phyloP scores from a whole-genome alignment of 2,113 vertebrate genomes.

The Halichoerus grypus region DNA sequence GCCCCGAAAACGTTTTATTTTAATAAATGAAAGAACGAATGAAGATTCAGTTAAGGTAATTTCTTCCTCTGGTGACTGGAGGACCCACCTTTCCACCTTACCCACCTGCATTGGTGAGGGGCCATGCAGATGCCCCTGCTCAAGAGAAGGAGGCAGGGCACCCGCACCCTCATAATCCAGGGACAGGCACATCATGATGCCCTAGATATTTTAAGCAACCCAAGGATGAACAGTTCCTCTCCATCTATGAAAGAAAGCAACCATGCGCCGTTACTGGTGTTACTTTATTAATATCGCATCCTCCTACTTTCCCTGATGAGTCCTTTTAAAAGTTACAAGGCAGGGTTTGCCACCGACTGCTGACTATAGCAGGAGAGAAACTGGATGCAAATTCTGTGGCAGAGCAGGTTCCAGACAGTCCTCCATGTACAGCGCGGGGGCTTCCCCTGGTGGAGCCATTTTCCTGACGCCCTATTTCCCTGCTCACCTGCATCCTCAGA shows the following conservation, averaged over 20 bases:
- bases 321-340: background rate
- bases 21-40: background rate
- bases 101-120: background rate
- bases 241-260: background rate
- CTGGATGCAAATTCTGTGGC: conserved; percentile 4
- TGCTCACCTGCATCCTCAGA: background rate
- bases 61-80: background rate
- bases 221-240: background rate
- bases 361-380: conserved; percentile 22
- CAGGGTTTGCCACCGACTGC: background rate
- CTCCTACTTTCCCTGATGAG: background rate
- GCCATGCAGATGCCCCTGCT: background rate
- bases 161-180: background rate
- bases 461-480: background rate
- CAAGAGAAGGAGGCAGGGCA: background rate
- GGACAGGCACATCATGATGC: no score
- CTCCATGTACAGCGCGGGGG: background rate
- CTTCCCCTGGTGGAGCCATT: background rate
- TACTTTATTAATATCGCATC: background rate
- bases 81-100: background rate
- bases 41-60: background rate
- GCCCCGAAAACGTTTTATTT: background rate
- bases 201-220: background rate
- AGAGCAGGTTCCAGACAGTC: conserved; percentile 20
- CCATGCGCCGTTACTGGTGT: background rate